Conservation (phyloP, 2,113 vertebrate species). For the Lynx canadensis region DNA sequence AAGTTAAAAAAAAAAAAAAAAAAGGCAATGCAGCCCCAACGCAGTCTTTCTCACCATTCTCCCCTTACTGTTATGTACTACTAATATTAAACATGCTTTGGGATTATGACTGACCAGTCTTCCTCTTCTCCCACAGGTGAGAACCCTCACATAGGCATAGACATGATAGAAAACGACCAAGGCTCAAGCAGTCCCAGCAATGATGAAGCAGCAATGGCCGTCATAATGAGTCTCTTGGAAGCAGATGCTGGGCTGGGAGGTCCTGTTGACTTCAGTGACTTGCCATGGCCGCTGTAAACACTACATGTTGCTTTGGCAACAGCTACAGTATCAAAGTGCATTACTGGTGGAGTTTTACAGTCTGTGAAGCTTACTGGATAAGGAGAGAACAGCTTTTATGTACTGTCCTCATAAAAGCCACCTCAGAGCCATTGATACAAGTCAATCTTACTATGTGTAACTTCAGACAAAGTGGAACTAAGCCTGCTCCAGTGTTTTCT, state of each 20-base stretch:
- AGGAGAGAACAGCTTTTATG: constrained; percentile 86
- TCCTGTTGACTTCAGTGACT: constrained; percentile 98
- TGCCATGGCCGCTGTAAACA: constrained; percentile 97
- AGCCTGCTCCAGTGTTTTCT: constrained; percentile 87
- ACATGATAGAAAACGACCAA: constrained; percentile 96
- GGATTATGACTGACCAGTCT: background rate
- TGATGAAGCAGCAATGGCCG: constrained; percentile 98
- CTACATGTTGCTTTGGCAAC: constrained; percentile 73
- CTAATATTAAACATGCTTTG: background rate
- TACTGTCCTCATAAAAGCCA: constrained; percentile 85
- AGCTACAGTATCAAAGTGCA: constrained; percentile 85
- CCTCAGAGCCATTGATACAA: constrained; percentile 83
- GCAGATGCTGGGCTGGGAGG: constrained; percentile 98
- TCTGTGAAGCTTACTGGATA: constrained; percentile 84
- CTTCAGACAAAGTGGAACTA: constrained; percentile 89
- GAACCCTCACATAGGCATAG: constrained; percentile 96
- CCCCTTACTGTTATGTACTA: background rate
- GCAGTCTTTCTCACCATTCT: background rate
- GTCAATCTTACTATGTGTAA: constrained; percentile 87
- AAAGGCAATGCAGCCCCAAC: background rate
- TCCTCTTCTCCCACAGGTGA: constrained; percentile 87
- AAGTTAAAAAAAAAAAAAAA: background rate
- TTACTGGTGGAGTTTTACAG: constrained; percentile 85
- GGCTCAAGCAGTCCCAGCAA: constrained; percentile 99
- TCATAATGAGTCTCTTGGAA: constrained; percentile 99